Evolutionary conservation across 2,888 invertebrate genomes (phyloP).

Genomic region (Folsomia manolachei): DNA sequence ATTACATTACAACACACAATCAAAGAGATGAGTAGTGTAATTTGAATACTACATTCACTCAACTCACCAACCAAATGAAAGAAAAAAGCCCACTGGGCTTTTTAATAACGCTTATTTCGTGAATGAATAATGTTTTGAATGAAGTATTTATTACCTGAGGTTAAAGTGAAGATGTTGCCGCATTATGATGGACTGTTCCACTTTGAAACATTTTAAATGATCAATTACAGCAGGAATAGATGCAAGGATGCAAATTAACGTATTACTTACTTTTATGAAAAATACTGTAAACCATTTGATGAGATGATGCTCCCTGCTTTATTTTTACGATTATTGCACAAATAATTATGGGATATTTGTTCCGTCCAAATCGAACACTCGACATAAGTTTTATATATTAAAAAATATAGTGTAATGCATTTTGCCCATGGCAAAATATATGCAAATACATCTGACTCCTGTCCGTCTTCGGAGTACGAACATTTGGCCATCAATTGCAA

Average conservation of each 20-base stretch:
- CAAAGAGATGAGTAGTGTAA: not conserved
- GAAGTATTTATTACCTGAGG: constrained; percentile 43
- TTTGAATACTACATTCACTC: not conserved
- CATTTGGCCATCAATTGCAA: too few species aligned
- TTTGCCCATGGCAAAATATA: not conserved
- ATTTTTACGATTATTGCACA: constrained; percentile 16
- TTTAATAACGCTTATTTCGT: constrained; percentile 17
- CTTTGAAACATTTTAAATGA: not conserved
- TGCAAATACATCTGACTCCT: not conserved
- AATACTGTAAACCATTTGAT: constrained; percentile 7
- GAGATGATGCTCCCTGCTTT: constrained; percentile 8
- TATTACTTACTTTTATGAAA: not conserved
- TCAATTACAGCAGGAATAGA: not conserved
- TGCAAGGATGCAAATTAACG: not conserved
- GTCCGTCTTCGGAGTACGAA: too few species aligned
- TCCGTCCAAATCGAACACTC: not conserved
- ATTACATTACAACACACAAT: constrained; percentile 1
- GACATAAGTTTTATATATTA: too few species aligned
- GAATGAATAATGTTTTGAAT: constrained; percentile 41
- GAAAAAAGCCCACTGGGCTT: not conserved
- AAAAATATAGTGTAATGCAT: not conserved
- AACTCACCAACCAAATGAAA: not conserved
- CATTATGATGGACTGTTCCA: constrained; percentile 14
- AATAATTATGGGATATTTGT: constrained; percentile 6
- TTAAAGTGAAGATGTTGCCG: constrained; percentile 18